Conservation (phyloP, 2,888 invertebrate species). For the Apamea crenata region DNA sequence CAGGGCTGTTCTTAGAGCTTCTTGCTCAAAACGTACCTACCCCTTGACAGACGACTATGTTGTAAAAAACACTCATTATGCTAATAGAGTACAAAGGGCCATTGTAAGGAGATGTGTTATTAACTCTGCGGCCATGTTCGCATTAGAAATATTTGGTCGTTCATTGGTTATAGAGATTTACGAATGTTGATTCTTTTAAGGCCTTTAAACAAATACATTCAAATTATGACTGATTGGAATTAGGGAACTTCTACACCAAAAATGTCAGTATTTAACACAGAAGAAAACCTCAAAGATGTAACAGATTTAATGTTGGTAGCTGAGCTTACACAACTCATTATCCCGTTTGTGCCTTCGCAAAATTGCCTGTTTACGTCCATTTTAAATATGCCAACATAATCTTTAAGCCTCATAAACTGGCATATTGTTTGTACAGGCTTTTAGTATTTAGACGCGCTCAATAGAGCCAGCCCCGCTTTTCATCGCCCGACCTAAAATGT, state of each 20-base stretch:
- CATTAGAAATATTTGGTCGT: not conserved
- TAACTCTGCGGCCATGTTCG: not conserved
- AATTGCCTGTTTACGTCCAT: conserved; percentile 45
- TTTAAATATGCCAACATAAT: conserved; percentile 53
- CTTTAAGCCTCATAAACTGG: conserved; percentile 51
- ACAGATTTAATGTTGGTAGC: conserved; percentile 27
- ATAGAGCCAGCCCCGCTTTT: conserved; percentile 46
- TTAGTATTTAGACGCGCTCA: conserved; percentile 45
- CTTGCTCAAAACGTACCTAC: conserved; percentile 38
- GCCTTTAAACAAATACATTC: not conserved
- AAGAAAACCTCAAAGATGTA: not conserved
- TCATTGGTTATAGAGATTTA: not conserved
- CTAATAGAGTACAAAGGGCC: not conserved
- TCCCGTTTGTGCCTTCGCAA: conserved; percentile 12
- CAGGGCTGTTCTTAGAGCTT: conserved; percentile 23
- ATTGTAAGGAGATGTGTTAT: conserved; percentile 2
- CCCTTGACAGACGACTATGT: conserved; percentile 8
- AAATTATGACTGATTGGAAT: not conserved
- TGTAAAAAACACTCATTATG: conserved; percentile 29
- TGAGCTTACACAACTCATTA: conserved; percentile 22
- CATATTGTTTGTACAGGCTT: conserved; percentile 56
- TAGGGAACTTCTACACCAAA: not conserved
- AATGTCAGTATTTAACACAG: not conserved
- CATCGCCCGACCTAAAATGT: conserved; percentile 36
- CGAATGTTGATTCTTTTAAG: not conserved